phyloP scores from a whole-genome alignment of 2,888 invertebrate genomes.

The Gymnosoma rotundatum region DNA sequence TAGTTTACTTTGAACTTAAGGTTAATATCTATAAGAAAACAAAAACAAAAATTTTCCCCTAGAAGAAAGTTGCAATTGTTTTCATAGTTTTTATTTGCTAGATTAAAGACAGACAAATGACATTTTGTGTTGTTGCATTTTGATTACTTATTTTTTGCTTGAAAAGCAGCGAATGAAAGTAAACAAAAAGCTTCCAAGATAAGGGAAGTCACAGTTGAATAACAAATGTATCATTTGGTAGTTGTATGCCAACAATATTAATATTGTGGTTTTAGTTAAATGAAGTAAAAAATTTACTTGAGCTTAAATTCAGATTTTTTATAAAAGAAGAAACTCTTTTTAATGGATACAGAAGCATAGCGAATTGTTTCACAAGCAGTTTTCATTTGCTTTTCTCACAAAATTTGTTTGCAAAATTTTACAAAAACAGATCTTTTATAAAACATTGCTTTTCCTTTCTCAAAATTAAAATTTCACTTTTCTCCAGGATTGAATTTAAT shows the following conservation, averaged over 20 bases:
- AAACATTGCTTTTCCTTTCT: too few relatives aligned
- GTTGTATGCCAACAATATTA: not conserved
- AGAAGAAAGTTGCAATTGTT: not conserved
- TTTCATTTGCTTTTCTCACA: too few relatives aligned
- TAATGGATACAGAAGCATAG: too few relatives aligned
- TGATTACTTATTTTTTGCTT: constrained; percentile 28
- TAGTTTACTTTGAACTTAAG: constrained; percentile 35
- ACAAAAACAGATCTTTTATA: too few relatives aligned
- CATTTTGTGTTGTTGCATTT: constrained; percentile 23
- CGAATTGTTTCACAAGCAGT: too few relatives aligned
- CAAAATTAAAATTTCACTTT: too few relatives aligned
- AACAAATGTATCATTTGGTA: constrained; percentile 8
- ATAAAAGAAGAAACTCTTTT: too few relatives aligned
- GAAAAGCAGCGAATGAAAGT: constrained; percentile 11
- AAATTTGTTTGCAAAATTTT: too few relatives aligned
- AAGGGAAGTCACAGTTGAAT: not conserved
- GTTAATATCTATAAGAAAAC: not conserved
- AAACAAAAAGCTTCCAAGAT: not conserved
- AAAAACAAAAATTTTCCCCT: not conserved
- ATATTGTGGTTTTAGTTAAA: constrained; percentile 12
- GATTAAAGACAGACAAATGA: constrained; percentile 34
- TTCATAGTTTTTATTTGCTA: constrained; percentile 12
- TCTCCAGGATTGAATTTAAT: too few relatives aligned
- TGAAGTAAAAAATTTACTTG: not conserved
- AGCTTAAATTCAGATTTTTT: too few relatives aligned